Evolutionary conservation across 2,113 vertebrate genomes (phyloP).

Genomic region (Forbesichthys agassizii): DNA sequence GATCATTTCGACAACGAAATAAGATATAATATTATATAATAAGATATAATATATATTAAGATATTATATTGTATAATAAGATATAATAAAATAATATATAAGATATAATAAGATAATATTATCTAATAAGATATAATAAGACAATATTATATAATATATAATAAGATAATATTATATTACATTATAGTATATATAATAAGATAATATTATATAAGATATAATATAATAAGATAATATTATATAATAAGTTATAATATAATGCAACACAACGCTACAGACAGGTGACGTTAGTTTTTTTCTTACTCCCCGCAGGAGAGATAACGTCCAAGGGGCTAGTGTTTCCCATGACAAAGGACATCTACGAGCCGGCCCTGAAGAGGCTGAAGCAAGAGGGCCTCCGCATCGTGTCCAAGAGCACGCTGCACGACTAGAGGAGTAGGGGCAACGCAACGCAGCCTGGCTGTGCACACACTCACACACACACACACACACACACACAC

Average conservation of each 20-base stretch:
- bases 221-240: neutral
- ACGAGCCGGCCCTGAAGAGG: conserved; percentile 82
- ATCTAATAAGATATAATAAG: neutral
- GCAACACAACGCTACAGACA: too few species aligned
- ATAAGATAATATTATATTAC: too few species aligned
- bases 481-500: too few species aligned
- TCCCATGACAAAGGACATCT: conserved; percentile 88
- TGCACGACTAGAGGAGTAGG: conserved; percentile 62
- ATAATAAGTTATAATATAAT: neutral
- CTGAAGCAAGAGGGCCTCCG: conserved; percentile 87
- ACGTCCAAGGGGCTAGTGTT: conserved; percentile 84
- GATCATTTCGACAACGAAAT: too few species aligned
- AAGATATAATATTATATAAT: too few species aligned
- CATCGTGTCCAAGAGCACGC: conserved; percentile 78
- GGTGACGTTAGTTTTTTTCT: neutral
- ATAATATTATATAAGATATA: neutral
- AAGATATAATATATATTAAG: too few species aligned
- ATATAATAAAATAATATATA: too few species aligned
- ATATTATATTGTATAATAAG: too few species aligned
- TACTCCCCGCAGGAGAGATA: conserved; percentile 84
- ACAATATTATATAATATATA: too few species aligned
- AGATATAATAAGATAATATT: neutral
- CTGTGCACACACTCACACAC: neutral
- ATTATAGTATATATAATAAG: too few species aligned
- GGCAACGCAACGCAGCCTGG: neutral